Conservation (phyloP, 1,140 invertebrate genomes). For the Hyles vespertilio region DNA sequence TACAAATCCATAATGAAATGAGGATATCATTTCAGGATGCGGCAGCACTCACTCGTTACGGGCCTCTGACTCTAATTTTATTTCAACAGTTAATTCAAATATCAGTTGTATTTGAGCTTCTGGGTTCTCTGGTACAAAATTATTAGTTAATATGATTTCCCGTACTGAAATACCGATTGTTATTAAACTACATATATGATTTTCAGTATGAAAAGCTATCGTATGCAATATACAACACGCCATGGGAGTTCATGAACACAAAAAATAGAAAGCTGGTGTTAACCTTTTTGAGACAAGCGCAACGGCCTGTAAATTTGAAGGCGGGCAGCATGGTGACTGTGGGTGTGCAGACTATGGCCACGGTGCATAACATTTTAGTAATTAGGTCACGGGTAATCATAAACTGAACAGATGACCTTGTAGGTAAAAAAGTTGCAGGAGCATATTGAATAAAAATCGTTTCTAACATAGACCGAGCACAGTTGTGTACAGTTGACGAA, state of each 20-base stretch:
- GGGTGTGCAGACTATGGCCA: slow-evolving; percentile 30
- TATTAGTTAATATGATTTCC: too few relatives aligned
- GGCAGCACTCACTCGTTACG: slow-evolving; percentile 9
- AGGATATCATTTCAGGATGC: slow-evolving; percentile 4
- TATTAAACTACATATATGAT: background rate
- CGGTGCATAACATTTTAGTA: slow-evolving; percentile 12
- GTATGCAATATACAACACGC: slow-evolving; percentile 22
- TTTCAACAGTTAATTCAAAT: slow-evolving; percentile 16
- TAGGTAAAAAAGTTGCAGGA: too few relatives aligned
- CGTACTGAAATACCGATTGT: too few relatives aligned
- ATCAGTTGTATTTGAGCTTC: slow-evolving; percentile 14
- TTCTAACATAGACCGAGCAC: too few relatives aligned
- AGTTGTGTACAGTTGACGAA: too few relatives aligned
- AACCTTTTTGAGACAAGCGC: slow-evolving; percentile 18
- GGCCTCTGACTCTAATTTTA: slow-evolving; percentile 5
- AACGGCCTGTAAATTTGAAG: slow-evolving; percentile 22
- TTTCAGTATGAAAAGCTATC: slow-evolving; percentile 20
- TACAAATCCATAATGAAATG: background rate
- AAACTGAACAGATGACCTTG: too few relatives aligned
- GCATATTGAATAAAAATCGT: too few relatives aligned
- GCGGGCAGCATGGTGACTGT: slow-evolving; percentile 25
- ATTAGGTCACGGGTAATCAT: too few relatives aligned
- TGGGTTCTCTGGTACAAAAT: slow-evolving; percentile 5
- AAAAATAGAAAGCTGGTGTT: slow-evolving; percentile 17
- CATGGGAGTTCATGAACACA: slow-evolving; percentile 33